Evolutionary conservation across 1,140 invertebrate species (phyloP), one percentile per base, ranked within the genome.

Genomic region (Thaumatotibia leucotreta): DNA sequence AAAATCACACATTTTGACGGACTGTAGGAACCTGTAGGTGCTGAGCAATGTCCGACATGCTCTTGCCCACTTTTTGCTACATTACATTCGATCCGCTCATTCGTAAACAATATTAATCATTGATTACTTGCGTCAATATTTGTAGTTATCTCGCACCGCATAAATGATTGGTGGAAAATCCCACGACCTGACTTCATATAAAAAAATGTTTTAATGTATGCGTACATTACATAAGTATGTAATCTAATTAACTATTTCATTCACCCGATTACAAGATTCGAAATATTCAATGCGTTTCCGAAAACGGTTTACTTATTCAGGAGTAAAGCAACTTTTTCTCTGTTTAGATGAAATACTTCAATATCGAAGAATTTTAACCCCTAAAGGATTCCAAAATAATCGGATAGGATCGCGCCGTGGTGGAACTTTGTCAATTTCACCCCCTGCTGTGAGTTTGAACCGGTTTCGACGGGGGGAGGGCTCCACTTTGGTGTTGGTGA

Each of bases 311-410:
- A 58, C 23, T 14, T 27, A 31, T 23, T 29, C n/a, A 27, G n/a
- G 1, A 29, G 52, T n/a, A n/a, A n/a, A n/a, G n/a, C 24, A 27
- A 58, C 52, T 27, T 27, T 58, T 27, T 27, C n/a, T 58, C 23
- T 58, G 23, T 58, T 27, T 58, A 14, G 24, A 10, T 58, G 4
- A 27, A 6, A 27, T 4, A n/a, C n/a, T n/a, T n/a, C 33, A 71
- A 66, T 79, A 72, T 80, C 75, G 77, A 83, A 82, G 73, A 79
- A 82, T 83, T 75, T 83, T 82, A 73, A 69, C 23, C 66, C 66
- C 68, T 76, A 71, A 82, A 83, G 82, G 81, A 83, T 84, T 83
- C 69, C 64, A 52, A 82, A 82, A 86, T 87, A 86, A 87, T 85
- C 81, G 69, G 77, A 86, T 83, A 82, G 77, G 79, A 76, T 39